Conservation (phyloP, 1,140 invertebrate species). For the Liolophura sinensis region DNA sequence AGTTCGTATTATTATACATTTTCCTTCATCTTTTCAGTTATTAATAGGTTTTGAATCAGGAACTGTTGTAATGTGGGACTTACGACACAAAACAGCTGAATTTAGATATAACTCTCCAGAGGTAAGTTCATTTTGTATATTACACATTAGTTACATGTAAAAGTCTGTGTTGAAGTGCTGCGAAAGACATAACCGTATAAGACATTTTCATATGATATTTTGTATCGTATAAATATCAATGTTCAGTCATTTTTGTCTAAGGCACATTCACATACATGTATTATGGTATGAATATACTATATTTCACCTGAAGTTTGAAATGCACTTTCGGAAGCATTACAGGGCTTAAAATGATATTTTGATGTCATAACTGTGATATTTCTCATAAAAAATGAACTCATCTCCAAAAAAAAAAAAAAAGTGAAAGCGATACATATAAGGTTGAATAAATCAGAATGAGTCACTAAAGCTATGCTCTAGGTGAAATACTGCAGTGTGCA, state of each 20-base stretch:
- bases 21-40: constrained; percentile 67
- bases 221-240: not conserved
- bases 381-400: too few species aligned
- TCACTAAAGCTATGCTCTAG: too few species aligned
- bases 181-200: not conserved
- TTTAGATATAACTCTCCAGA: constrained; percentile 54
- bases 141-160: not conserved
- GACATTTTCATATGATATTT: not conserved
- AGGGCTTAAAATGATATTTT: too few species aligned
- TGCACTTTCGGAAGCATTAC: too few species aligned
- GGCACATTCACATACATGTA: not conserved
- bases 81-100: constrained; percentile 72
- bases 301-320: too few species aligned
- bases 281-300: too few species aligned
- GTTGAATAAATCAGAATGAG: too few species aligned
- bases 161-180: too few species aligned
- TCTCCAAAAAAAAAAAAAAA: too few species aligned
- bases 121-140: constrained; percentile 37
- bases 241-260: not conserved
- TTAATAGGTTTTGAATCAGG: constrained; percentile 96
- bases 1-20: constrained; percentile 1
- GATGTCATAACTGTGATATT: too few species aligned
- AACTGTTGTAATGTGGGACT: constrained; percentile 93
- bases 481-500: too few species aligned
- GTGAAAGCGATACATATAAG: too few species aligned